These are phyloP conservation scores for Macheiramphus alcinus DNA, from an alignment of 2,113 vertebrate species.

Conservation along the genomic window DNA sequence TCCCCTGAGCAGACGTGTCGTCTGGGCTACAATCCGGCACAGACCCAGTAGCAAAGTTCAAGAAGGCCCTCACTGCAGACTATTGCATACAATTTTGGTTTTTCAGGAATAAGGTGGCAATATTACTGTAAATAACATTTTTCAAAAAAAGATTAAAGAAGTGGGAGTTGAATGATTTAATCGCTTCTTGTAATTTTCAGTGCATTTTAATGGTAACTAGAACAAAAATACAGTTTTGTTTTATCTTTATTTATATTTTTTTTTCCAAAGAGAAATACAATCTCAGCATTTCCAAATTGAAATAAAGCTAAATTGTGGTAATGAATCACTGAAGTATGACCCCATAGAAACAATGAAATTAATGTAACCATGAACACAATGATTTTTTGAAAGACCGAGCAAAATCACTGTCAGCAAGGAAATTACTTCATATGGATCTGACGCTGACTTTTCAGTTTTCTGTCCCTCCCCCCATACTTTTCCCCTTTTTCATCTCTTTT, in stretches of 20 bases:
- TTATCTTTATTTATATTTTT: background rate
- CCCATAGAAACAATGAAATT: background rate
- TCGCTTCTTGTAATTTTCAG: background rate
- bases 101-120: background rate
- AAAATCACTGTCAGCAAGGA: background rate
- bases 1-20: fast-evolving
- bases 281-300: background rate
- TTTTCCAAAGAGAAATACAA: background rate
- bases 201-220: background rate
- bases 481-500: background rate
- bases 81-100: background rate
- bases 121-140: background rate
- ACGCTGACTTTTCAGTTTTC: background rate
- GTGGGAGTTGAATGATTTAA: background rate
- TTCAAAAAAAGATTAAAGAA: background rate
- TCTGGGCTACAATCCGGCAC: background rate
- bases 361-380: background rate
- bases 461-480: background rate
- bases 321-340: background rate
- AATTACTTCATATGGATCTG: background rate
- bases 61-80: background rate
- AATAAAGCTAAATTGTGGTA: background rate
- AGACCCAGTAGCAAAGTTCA: background rate
- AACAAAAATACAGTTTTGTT: background rate
- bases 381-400: background rate